Percentiles rank a stretch among this genome's conserved stretches.
phyloP scores from a whole-genome alignment of 1,140 invertebrate genomes.

The Trialeurodes vaporariorum region DNA sequence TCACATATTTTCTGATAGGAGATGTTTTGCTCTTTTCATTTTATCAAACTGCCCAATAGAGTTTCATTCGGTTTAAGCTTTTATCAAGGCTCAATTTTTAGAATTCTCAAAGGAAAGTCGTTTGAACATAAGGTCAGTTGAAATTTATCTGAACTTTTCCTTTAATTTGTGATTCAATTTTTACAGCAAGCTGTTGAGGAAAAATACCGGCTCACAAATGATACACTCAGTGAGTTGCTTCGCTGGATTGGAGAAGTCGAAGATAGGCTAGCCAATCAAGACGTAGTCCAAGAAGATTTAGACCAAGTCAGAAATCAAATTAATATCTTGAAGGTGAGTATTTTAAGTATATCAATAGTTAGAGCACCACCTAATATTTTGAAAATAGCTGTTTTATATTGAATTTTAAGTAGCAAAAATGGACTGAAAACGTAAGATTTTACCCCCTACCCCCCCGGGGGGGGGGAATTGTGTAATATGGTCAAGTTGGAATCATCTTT shows the following conservation, averaged over 20 bases:
- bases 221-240: slow-evolving; percentile 67
- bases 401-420: too few relatives aligned
- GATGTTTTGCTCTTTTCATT: background rate
- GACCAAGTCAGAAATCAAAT: slow-evolving; percentile 83
- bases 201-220: slow-evolving; percentile 81
- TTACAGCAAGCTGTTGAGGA: slow-evolving; percentile 84
- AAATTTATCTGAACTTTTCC: slow-evolving; percentile 5
- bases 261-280: slow-evolving; percentile 73
- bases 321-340: slow-evolving; percentile 69
- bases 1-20: background rate
- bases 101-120: slow-evolving; percentile 7
- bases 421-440: too few relatives aligned
- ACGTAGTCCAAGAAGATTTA: slow-evolving; percentile 74
- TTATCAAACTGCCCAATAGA: too few relatives aligned
- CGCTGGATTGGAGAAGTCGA: slow-evolving; percentile 82
- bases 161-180: too few relatives aligned
- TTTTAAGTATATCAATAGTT: too few relatives aligned
- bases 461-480: too few relatives aligned
- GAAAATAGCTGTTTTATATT: too few relatives aligned
- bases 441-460: too few relatives aligned
- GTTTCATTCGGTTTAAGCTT: background rate
- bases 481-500: too few relatives aligned
- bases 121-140: slow-evolving; percentile 25
- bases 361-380: too few relatives aligned
- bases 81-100: background rate